Conservation (phyloP, 2,113 vertebrate genomes). For the Xyrauchen texanus region DNA sequence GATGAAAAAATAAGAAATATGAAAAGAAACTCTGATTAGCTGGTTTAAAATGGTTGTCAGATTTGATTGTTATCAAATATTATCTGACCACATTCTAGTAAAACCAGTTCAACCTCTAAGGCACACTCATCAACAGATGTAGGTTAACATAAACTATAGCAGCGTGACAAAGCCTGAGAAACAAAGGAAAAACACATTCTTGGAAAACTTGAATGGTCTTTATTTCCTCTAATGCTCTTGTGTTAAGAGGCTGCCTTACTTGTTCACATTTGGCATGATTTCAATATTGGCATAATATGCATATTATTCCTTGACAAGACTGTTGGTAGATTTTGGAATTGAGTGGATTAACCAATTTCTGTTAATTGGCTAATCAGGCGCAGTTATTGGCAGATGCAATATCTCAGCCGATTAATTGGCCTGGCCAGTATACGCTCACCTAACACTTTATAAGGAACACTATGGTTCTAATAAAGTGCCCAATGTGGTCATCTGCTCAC, state of each 20-base stretch:
- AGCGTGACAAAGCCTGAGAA: background rate
- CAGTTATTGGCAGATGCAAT: too few species aligned
- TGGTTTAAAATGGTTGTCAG: background rate
- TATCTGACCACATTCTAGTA: conserved; percentile 47
- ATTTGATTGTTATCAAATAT: background rate
- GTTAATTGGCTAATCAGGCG: too few species aligned
- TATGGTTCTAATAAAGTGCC: too few species aligned
- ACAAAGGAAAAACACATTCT: background rate
- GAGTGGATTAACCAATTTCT: too few species aligned
- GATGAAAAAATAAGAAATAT: background rate
- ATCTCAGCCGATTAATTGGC: too few species aligned
- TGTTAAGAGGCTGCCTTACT: background rate
- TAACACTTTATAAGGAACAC: too few species aligned
- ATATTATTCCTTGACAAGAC: too few species aligned
- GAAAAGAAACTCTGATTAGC: background rate
- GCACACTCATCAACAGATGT: background rate
- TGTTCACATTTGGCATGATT: background rate
- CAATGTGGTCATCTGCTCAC: too few species aligned
- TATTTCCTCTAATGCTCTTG: background rate
- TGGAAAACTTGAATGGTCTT: conserved; percentile 1
- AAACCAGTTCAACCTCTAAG: conserved; percentile 52
- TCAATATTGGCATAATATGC: background rate
- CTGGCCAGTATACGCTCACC: too few species aligned
- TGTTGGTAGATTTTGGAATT: too few species aligned
- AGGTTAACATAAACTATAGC: background rate